Evolutionary conservation across 2,113 vertebrate species (phyloP).

Genomic region (Chionomys nivalis): DNA sequence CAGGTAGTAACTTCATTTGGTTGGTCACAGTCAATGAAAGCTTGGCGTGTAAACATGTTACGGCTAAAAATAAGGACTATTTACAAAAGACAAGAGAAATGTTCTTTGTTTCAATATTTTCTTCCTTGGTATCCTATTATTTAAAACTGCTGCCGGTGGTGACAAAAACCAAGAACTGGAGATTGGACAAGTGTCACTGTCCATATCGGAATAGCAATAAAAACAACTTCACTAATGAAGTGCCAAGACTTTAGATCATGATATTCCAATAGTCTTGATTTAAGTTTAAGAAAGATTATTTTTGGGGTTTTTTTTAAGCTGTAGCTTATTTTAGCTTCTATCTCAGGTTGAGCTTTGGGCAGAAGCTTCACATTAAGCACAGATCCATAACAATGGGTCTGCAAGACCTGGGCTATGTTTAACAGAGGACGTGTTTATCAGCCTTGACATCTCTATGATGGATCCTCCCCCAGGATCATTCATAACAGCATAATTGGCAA

Average conservation of each 20-base stretch:
- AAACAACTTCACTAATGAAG: background rate
- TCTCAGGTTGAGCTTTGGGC: background rate
- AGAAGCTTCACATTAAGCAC: conserved; percentile 34
- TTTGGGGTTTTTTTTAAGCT: background rate
- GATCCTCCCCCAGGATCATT: conserved; percentile 24
- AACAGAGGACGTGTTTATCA: conserved; percentile 1
- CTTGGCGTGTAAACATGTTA: background rate
- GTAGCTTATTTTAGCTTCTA: conserved; percentile 18
- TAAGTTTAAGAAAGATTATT: background rate
- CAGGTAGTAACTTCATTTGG: background rate
- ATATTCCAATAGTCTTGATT: background rate
- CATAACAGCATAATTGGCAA: conserved; percentile 52
- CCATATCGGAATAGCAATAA: background rate
- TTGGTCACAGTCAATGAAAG: background rate
- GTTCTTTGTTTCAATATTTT: conserved; percentile 9
- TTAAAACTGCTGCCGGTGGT: background rate
- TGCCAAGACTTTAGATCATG: background rate
- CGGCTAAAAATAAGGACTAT: background rate
- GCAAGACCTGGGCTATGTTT: background rate
- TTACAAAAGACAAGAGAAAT: background rate
- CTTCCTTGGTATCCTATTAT: background rate
- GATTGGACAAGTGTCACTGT: background rate
- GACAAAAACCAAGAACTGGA: background rate
- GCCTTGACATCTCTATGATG: background rate
- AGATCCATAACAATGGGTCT: background rate